Evolutionary conservation across 2,797 vertebrate genomes (phyloP).

Genomic region (Dryobates pubescens): DNA sequence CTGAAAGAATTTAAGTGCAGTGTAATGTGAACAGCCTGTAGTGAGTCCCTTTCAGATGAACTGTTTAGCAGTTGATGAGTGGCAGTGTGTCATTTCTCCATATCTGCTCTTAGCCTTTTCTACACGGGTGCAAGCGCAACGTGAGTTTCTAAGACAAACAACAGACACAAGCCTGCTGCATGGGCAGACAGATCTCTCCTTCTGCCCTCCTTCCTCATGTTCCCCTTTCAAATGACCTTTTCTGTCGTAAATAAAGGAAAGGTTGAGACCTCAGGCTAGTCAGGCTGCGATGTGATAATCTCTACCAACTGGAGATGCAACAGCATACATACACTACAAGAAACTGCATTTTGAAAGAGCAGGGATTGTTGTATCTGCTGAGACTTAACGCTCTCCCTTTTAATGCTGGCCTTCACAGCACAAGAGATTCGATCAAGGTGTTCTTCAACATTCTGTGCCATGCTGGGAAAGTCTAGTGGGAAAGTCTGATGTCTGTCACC

Average conservation of each 20-base stretch:
- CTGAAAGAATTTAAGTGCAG: neutral
- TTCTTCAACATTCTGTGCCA: slow-evolving; percentile 60
- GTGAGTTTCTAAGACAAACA: neutral
- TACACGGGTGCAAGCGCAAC: neutral
- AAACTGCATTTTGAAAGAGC: neutral
- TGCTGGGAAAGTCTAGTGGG: slow-evolving; percentile 53
- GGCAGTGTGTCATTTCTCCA: neutral
- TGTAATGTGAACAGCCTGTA: neutral
- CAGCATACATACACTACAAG: neutral
- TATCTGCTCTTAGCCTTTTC: neutral
- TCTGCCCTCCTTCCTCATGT: neutral
- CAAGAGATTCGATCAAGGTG: slow-evolving; percentile 61
- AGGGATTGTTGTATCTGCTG: neutral
- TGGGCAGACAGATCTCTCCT: neutral
- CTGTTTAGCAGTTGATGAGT: neutral
- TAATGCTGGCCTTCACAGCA: neutral
- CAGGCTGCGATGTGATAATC: neutral
- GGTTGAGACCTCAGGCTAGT: neutral
- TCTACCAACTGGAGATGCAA: neutral
- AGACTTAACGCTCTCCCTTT: neutral
- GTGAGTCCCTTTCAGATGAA: neutral
- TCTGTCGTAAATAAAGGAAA: fast-evolving
- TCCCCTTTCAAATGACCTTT: neutral
- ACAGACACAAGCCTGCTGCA: neutral
- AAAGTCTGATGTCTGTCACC: slow-evolving; percentile 62